Evolutionary conservation across 2,797 vertebrate genomes (phyloP).

Genomic region (Halcyon badia): DNA sequence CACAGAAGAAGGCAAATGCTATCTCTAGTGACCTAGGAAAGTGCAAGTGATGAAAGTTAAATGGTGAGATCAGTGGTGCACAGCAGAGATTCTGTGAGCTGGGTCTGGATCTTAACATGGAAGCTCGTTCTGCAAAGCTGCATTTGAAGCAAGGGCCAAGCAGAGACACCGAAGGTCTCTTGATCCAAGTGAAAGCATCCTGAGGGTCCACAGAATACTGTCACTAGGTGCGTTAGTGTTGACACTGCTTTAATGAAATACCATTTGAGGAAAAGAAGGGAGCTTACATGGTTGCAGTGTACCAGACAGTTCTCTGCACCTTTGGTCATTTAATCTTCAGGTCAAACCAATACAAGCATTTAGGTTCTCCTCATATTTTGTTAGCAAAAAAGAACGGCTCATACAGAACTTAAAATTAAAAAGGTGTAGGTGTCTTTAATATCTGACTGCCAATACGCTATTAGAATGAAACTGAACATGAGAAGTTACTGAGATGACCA

Average conservation of each 20-base stretch:
- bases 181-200: not conserved
- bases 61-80: not conserved
- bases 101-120: not conserved
- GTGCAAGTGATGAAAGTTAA: not conserved
- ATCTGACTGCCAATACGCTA: not conserved
- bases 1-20: not conserved
- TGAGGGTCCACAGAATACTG: not conserved
- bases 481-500: not conserved
- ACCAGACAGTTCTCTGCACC: not conserved
- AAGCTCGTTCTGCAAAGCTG: not conserved
- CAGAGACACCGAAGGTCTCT: not conserved
- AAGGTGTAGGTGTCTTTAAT: not conserved
- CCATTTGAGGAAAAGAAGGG: not conserved
- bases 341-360: not conserved
- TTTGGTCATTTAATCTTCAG: not conserved
- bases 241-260: not conserved
- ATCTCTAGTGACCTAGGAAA: not conserved
- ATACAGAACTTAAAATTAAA: not conserved
- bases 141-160: not conserved
- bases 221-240: not conserved
- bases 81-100: not conserved
- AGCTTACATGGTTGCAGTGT: not conserved
- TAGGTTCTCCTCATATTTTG: not conserved
- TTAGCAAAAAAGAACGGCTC: not conserved
- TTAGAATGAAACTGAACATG: not conserved